Evolutionary conservation across 2,113 vertebrate species (phyloP).

Genomic region (Carlito syrichta): DNA sequence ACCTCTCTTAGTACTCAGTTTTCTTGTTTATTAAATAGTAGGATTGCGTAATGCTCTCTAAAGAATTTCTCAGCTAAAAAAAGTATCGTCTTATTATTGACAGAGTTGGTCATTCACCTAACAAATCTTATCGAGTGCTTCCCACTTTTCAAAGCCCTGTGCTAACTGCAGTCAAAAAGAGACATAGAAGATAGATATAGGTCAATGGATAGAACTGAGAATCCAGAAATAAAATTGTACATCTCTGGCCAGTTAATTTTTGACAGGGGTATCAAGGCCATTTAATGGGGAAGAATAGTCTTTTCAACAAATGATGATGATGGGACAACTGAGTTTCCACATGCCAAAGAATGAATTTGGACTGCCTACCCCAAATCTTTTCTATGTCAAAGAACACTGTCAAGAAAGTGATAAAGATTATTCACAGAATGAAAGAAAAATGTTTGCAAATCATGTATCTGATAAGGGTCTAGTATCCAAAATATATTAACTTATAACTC

Average conservation of each 20-base stretch:
- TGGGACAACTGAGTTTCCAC: not conserved
- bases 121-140: not conserved
- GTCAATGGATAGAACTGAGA: not conserved
- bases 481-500: not conserved
- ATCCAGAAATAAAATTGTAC: not conserved
- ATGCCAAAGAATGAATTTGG: not conserved
- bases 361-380: not conserved
- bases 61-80: not conserved
- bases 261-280: not conserved
- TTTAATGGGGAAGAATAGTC: not conserved
- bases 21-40: not conserved
- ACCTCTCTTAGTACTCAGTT: not conserved
- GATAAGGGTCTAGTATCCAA: not conserved
- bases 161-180: not conserved
- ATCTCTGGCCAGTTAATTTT: not conserved
- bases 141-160: not conserved
- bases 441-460: not conserved
- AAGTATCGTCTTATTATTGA: not conserved
- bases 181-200: not conserved
- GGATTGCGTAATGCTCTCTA: not conserved
- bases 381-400: not conserved
- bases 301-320: not conserved
- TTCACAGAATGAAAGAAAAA: not conserved
- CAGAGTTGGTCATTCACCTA: not conserved
- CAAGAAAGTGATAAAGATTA: not conserved